Evolutionary conservation across 2,797 vertebrate species (phyloP).

Genomic region (Nyctalus aviator): DNA sequence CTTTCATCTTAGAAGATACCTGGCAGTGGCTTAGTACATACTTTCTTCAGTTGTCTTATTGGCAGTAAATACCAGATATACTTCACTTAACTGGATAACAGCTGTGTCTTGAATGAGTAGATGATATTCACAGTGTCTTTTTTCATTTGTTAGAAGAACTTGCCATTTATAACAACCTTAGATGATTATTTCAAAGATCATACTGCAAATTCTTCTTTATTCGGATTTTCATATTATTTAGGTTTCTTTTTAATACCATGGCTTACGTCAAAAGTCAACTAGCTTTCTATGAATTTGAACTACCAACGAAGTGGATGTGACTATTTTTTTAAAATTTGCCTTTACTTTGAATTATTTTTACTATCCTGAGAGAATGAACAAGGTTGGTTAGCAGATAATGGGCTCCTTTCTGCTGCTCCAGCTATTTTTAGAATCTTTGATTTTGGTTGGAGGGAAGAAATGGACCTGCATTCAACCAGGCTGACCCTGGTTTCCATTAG

Average conservation of each 20-base stretch:
- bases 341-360: slow-evolving; percentile 45
- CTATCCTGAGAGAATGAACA: background rate
- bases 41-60: slow-evolving; percentile 4
- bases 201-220: background rate
- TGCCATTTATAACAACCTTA: background rate
- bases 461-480: background rate
- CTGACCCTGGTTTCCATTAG: background rate
- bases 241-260: background rate
- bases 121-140: background rate
- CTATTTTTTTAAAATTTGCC: background rate
- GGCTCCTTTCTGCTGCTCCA: background rate
- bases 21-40: background rate
- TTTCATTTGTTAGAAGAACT: slow-evolving; percentile 13
- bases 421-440: slow-evolving; percentile 57
- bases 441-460: slow-evolving; percentile 20
- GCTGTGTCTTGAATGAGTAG: background rate
- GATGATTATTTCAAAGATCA: slow-evolving; percentile 51
- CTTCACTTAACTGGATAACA: slow-evolving; percentile 38
- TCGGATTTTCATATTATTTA: background rate
- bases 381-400: background rate
- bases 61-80: background rate
- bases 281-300: background rate
- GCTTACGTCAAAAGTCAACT: background rate
- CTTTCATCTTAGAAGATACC: background rate
- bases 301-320: background rate